Base-by-base conservation (phyloP, 2,113 vertebrate species). In the Callopanchax toddi region DNA sequence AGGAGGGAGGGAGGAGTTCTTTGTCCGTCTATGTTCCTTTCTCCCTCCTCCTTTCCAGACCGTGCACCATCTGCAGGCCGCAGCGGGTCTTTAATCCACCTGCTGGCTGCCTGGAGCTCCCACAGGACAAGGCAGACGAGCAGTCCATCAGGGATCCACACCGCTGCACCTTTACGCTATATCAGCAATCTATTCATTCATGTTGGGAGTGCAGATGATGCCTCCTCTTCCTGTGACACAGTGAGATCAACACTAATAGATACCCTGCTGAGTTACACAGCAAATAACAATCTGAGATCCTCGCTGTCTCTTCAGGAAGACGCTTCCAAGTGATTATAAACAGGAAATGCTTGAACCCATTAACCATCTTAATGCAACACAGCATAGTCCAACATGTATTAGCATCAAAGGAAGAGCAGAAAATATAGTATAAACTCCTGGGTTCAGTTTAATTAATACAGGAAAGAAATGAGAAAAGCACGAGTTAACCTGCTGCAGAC, bases 1-100 rank as follows among this genome's bases (percentile, higher is more conserved):
- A 40, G 54, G 67, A 18, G 53, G 76, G 46, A 36, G 51, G 34
- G n/a, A 68, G n/a, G 50, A 34, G 26, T 53, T 34, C 76, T 69
- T 83, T 87, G 76, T 82, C 79, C 49, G 18, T 70, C 71, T 80
- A 71, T n/a, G 21, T 56, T 55, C 73, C 51, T 57, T 71, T 67
- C 50, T 78, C 60, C 71, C 64, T 71, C 81, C 85, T 76, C 74
- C 74, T 72, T 16, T 52, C 49, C 62, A 73, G 70, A 59, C 75
- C 59, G 26, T 54, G 22, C 66, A 81, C 89, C 89, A 89, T 91
- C 88, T 91, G 89, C 55, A 75, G 76, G 44, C 36, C 80, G 65
- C 78, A 75, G 86, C 40, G 53, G 82, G 74, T 32, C 74, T 64
- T n/a, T 56, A 73, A 60, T 79, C 67, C 71, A 77, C 84, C 86